These are phyloP conservation scores for Silurus lanzhouensis DNA, from an alignment of 2,797 vertebrate genomes.

Conservation along the genomic window DNA sequence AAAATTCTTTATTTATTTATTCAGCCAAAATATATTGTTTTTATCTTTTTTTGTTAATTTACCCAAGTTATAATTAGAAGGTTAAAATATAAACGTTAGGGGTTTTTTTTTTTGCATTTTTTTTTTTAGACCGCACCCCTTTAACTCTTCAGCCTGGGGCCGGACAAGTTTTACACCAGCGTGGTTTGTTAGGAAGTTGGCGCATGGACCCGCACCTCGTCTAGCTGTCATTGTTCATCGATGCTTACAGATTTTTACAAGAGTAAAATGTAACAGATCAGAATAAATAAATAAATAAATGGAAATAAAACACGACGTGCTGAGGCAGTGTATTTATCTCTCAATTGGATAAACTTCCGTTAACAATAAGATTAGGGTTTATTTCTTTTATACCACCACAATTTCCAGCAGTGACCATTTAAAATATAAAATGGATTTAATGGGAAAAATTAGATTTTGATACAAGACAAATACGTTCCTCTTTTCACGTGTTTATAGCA, in stretches of 20 bases:
- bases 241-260: neutral
- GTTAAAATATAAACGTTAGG: neutral
- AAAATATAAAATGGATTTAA: no score
- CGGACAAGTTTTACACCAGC: neutral
- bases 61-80: no score
- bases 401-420: neutral
- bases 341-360: neutral
- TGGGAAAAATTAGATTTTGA: neutral
- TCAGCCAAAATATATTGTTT: neutral
- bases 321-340: neutral
- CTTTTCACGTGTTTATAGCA: neutral
- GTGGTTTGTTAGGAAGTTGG: neutral
- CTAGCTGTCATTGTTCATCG: neutral
- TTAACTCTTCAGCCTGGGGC: neutral
- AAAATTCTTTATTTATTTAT: neutral
- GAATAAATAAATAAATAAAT: neutral
- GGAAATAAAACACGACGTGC: neutral
- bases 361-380: neutral
- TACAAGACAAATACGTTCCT: no score
- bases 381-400: neutral
- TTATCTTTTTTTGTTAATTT: no score
- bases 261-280: neutral
- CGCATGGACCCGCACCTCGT: neutral
- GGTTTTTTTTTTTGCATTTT: neutral
- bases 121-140: slow-evolving; percentile 28